phyloP scores from a whole-genome alignment of 2,888 invertebrate genomes.

The Tenthredo livida region DNA sequence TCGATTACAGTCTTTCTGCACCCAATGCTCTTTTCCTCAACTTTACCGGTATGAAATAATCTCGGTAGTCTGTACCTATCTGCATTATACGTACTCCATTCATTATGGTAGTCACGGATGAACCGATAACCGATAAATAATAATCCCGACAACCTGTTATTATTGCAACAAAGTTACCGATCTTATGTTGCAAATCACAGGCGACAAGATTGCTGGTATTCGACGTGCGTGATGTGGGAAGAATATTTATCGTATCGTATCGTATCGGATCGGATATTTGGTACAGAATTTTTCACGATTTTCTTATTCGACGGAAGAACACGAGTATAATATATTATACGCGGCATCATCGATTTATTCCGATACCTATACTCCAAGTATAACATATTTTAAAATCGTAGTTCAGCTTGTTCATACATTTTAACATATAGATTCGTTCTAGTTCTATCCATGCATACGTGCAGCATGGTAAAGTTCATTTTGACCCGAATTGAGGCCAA shows the following conservation, averaged over 20 bases:
- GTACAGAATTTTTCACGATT: too few species aligned
- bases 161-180: neutral
- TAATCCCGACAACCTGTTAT: neutral
- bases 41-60: neutral
- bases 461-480: neutral
- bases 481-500: conserved; percentile 1
- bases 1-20: conserved; percentile 17
- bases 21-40: neutral
- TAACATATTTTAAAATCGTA: neutral
- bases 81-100: neutral
- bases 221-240: neutral
- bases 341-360: too few species aligned
- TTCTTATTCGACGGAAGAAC: too few species aligned
- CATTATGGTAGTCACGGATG: neutral
- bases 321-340: too few species aligned
- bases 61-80: neutral
- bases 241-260: too few species aligned
- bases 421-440: neutral
- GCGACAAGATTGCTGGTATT: neutral
- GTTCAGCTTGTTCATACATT: neutral
- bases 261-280: too few species aligned
- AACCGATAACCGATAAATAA: conserved; percentile 32
- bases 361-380: neutral
- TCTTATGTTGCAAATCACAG: neutral
- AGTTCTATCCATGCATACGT: neutral